phyloP scores from a whole-genome alignment of 2,888 invertebrate genomes.

The Prenolepis imparis region DNA sequence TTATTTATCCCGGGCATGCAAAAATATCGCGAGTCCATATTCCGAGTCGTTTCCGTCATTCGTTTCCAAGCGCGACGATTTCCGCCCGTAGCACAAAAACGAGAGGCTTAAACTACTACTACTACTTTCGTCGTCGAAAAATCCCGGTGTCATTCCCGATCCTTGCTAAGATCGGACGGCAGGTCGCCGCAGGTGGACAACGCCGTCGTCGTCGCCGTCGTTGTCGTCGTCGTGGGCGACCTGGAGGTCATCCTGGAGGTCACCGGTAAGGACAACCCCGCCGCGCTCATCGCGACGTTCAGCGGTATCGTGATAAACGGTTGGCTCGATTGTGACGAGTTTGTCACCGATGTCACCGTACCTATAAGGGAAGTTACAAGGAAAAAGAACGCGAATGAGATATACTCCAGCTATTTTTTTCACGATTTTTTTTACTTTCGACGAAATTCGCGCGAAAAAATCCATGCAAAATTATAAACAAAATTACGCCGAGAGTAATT shows the following conservation, averaged over 20 bases:
- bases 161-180: conserved; percentile 83
- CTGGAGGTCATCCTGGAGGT: conserved; percentile 78
- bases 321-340: conserved; percentile 81
- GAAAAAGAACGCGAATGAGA: conserved; percentile 21
- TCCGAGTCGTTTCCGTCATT: too few relatives aligned
- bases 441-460: background rate
- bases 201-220: conserved; percentile 77
- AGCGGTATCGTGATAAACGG: conserved; percentile 92
- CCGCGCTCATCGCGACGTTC: conserved; percentile 89
- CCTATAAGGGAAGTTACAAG: conserved; percentile 69
- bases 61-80: background rate
- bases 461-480: background rate
- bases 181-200: conserved; percentile 80
- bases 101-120: background rate
- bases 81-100: background rate
- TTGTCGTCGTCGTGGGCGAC: conserved; percentile 79
- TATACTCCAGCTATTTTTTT: background rate
- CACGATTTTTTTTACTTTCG: background rate
- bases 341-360: conserved; percentile 76
- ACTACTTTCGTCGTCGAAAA: conserved; percentile 3
- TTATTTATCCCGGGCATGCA: conserved; percentile 1
- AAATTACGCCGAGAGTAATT: background rate
- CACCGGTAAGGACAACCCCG: conserved; percentile 84
- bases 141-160: conserved; percentile 73
- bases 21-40: background rate